Evolutionary conservation across 2,888 invertebrate species (phyloP).

Genomic region (Eustalomyia histrio): DNA sequence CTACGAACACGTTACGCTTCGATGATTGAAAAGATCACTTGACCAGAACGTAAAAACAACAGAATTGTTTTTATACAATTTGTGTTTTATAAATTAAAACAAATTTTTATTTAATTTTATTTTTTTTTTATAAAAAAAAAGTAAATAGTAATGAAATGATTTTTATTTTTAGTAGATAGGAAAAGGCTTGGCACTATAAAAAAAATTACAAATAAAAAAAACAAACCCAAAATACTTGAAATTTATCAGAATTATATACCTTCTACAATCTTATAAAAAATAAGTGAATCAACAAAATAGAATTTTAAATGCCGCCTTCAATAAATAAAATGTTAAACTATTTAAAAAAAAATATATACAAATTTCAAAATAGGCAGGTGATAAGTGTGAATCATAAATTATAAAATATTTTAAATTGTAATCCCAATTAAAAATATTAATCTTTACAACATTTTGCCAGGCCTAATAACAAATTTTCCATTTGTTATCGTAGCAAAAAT

Average conservation of each 20-base stretch:
- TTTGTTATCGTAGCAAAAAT: too few relatives aligned
- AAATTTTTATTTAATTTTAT: constrained; percentile 2
- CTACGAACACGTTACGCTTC: constrained; percentile 29
- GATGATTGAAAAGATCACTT: constrained; percentile 50
- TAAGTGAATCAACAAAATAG: neutral
- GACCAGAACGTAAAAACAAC: constrained; percentile 50
- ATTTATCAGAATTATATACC: neutral
- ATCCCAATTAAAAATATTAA: too few relatives aligned
- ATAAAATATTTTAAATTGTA: too few relatives aligned
- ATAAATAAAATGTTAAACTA: neutral
- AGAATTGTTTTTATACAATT: constrained; percentile 9
- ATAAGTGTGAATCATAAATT: neutral
- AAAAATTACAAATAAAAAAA: neutral
- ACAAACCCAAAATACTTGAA: neutral
- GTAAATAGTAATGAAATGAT: neutral
- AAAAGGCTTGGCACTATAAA: neutral
- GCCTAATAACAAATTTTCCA: too few relatives aligned
- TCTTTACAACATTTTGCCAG: too few relatives aligned
- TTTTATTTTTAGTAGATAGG: neutral
- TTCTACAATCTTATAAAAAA: neutral
- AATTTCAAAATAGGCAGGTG: neutral
- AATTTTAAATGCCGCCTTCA: neutral
- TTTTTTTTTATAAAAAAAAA: neutral
- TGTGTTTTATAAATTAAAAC: neutral
- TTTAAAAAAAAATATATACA: too few relatives aligned